Evolutionary conservation across 2,888 invertebrate genomes (phyloP).

Genomic region (Cryptus armator): DNA sequence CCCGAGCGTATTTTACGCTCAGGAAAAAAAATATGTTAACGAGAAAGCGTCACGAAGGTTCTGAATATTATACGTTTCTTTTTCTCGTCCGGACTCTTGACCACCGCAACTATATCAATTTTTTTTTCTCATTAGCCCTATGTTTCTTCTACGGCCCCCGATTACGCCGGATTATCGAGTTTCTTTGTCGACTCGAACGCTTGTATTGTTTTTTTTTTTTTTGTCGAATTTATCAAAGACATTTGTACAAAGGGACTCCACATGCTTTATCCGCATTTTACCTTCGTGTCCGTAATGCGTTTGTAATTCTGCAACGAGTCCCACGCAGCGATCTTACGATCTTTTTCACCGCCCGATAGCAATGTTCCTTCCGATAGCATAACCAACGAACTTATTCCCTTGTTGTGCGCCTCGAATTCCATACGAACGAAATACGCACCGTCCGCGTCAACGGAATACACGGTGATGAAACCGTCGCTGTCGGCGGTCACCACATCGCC

Average conservation of each 20-base stretch:
- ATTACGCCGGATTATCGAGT: background rate
- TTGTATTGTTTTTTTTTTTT: background rate
- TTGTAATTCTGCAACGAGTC: constrained; percentile 96
- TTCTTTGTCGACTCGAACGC: background rate
- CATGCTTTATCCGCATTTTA: constrained; percentile 78
- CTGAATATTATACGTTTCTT: constrained; percentile 10
- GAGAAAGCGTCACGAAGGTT: constrained; percentile 54
- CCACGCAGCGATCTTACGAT: constrained; percentile 96
- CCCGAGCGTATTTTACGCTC: background rate
- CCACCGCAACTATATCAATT: constrained; percentile 10
- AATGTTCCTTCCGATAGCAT: constrained; percentile 96
- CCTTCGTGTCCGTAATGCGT: constrained; percentile 95
- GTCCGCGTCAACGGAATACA: constrained; percentile 95
- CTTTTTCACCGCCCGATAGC: constrained; percentile 95
- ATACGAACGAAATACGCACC: constrained; percentile 95
- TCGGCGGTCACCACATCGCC: constrained; percentile 97
- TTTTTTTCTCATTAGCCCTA: constrained; percentile 11
- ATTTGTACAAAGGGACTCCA: constrained; percentile 6
- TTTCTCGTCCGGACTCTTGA: constrained; percentile 7
- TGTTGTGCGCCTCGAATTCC: constrained; percentile 96
- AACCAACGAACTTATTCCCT: constrained; percentile 94
- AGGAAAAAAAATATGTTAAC: constrained; percentile 21
- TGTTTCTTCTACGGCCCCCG: background rate
- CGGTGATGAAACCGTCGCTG: constrained; percentile 95
- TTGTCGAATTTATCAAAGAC: constrained; percentile 7